Evolutionary conservation across 2,888 invertebrate species (phyloP), one percentile per base, ranked within the genome.

Genomic region (Torymus tubicola): DNA sequence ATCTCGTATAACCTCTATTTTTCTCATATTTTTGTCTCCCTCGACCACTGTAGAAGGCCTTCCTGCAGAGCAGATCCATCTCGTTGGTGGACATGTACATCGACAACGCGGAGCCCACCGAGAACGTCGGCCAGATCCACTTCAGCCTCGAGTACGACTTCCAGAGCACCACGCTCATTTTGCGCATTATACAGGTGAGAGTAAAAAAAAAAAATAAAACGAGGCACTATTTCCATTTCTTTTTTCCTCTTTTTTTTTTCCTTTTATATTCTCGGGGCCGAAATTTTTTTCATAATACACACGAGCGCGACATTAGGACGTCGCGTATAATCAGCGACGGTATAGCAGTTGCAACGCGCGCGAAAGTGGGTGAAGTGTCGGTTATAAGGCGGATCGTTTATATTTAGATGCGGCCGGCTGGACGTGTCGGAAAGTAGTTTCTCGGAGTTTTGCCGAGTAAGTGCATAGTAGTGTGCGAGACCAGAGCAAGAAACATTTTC

Each of bases 71-170:
- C 92, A 95, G 97, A 90, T 96, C 96, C 88, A 95, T 97, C 89
- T 97, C 96, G 55, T 93, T 97, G 93, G 96, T 97, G 91, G 97
- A 97, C 91, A 97, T 97, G 96, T 97, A 97, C 93, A 96, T 97
- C 91, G 97, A 97, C 92, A 97, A 96, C 91, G 95, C 96, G 81
- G 97, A 97, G 91, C 96, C 97, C 1, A 96, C 96, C 85, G 97
- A 97, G 92, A 97, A 97, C 92, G 97, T 97, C 85, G 97, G 97
- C 75, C 97, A 97, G 92, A 97, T 97, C 87, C 97, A 97, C 91
- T 97, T 97, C 93, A 97, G 96, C 75, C 92, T 97, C 91, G 97
- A 97, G 91, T 97, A 97, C 91, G 97, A 97, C 92, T 97, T 97
- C 92, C 97, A 97, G 93, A 96, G 96, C 87, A 97, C 96, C 82